Percentiles rank a stretch among this genome's conserved stretches.
Evolutionary conservation across 2,888 invertebrate genomes (phyloP).

Genomic region (Agrilus biguttatus): DNA sequence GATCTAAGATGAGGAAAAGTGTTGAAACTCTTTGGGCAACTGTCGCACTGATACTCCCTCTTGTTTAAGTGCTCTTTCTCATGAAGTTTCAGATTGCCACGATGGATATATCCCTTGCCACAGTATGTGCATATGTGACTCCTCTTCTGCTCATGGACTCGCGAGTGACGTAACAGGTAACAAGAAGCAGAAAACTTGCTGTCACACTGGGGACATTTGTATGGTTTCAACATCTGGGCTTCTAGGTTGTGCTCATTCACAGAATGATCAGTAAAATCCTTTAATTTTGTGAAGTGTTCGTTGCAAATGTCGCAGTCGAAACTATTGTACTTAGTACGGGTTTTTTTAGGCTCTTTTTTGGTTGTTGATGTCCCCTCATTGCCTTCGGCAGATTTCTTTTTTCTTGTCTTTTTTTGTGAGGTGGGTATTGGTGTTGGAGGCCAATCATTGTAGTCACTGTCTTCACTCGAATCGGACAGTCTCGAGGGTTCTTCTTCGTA

Average conservation of each 20-base stretch:
- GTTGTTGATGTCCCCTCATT: not conserved
- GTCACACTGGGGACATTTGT: constrained; percentile 17
- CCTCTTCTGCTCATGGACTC: constrained; percentile 13
- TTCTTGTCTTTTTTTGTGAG: not conserved
- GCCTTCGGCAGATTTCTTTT: too few relatives aligned
- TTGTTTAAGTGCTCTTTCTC: constrained; percentile 10
- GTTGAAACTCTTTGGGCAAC: not conserved
- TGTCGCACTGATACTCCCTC: constrained; percentile 4
- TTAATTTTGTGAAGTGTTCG: not conserved
- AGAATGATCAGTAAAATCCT: not conserved
- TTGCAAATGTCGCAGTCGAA: not conserved
- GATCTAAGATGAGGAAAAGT: not conserved
- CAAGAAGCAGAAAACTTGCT: constrained; percentile 18
- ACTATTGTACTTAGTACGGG: not conserved
- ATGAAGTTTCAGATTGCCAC: constrained; percentile 1
- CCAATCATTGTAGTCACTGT: too few relatives aligned
- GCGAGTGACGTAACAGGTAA: constrained; percentile 18
- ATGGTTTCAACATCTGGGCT: constrained; percentile 17
- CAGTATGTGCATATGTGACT: constrained; percentile 2
- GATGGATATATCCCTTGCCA: constrained; percentile 1
- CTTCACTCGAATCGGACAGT: too few relatives aligned
- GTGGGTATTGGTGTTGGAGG: too few relatives aligned
- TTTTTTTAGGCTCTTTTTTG: not conserved
- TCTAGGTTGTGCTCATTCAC: constrained; percentile 9
- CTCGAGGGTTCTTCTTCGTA: not conserved